Evolutionary conservation across 2,113 vertebrate species (phyloP), one percentile per base, ranked within the genome.

Genomic region (Anthoscopus minutus): DNA sequence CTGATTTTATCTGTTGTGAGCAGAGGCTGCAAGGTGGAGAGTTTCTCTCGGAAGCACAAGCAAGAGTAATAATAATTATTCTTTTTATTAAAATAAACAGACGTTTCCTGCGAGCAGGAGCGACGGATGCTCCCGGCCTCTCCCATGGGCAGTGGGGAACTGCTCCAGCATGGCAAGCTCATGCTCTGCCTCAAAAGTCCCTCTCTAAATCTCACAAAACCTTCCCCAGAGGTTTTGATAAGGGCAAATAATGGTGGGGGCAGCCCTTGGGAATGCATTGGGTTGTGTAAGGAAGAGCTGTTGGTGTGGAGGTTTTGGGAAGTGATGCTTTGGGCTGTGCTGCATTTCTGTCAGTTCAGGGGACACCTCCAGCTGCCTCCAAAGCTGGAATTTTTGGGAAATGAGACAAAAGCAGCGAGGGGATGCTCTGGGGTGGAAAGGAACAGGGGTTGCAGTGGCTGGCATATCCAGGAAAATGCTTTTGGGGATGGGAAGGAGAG

Each of bases 351-450:
- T 20, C 10, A 3, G 15, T 1, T 6, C 1, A 28, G 51, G 24
- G 25, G 21, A 8, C 18, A 1, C 6, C n/a, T 48, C 64, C 5
- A 3, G 38, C 24, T 5, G 1, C 48, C 27, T 64, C 53, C 23
- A 20, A n/a, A 82, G 28, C 19, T 0, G 0, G 42, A 11, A 17
- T n/a, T 12, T 40, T 8, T 8, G 4, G 27, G 37, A 76, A 77
- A 38, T 15, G 8, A 74, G 71, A 4, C 2, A 10, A 31, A 74
- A 70, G 21, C 27, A 51, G 25, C 0, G 0, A 73, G n/a, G 28
- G 27, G 9, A 22, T 66, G 33, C 21, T 56, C 28, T 40, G 15
- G 15, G 45, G 23, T 65, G 66, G 35, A 60, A 45, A 7, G 22
- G 27, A 40, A 45, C 30, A 35, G 70, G 42, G 24, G 13, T 10